Conservation (phyloP, 2,888 invertebrate species). For the Nemotelus nigrinus region DNA sequence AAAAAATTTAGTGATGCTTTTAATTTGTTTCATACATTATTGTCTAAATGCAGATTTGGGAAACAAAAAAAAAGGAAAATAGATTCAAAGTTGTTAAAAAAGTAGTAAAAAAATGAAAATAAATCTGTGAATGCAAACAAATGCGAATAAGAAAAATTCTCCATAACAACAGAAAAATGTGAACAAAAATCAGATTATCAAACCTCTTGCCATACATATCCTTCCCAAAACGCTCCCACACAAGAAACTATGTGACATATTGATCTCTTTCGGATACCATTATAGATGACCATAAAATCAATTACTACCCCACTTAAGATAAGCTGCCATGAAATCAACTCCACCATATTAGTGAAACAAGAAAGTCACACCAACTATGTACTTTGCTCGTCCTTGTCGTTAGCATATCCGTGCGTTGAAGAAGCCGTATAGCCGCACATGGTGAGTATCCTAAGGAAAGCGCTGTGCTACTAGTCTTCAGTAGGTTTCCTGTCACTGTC, state of each 20-base stretch:
- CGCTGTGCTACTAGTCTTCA: neutral
- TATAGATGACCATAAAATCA: slow-evolving; percentile 50
- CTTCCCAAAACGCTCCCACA: neutral
- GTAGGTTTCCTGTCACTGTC: slow-evolving; percentile 48
- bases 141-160: too few relatives aligned
- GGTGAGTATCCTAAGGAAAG: slow-evolving; percentile 5
- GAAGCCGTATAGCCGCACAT: slow-evolving; percentile 6
- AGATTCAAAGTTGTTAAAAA: too few relatives aligned
- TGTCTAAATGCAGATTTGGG: too few relatives aligned
- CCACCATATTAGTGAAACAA: slow-evolving; percentile 2
- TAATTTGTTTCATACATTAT: too few relatives aligned
- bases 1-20: too few relatives aligned
- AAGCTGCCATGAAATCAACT: slow-evolving; percentile 37
- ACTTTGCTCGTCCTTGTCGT: too few relatives aligned
- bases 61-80: too few relatives aligned
- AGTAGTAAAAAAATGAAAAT: too few relatives aligned
- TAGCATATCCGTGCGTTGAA: neutral
- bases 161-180: too few relatives aligned
- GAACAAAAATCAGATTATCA: too few relatives aligned
- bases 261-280: slow-evolving; percentile 35
- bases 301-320: slow-evolving; percentile 50
- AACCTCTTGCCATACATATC: too few relatives aligned
- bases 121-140: too few relatives aligned
- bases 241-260: slow-evolving; percentile 18
- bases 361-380: neutral